Base-by-base conservation (phyloP, 2,888 invertebrate species). In the Tupiocoris notatus region DNA sequence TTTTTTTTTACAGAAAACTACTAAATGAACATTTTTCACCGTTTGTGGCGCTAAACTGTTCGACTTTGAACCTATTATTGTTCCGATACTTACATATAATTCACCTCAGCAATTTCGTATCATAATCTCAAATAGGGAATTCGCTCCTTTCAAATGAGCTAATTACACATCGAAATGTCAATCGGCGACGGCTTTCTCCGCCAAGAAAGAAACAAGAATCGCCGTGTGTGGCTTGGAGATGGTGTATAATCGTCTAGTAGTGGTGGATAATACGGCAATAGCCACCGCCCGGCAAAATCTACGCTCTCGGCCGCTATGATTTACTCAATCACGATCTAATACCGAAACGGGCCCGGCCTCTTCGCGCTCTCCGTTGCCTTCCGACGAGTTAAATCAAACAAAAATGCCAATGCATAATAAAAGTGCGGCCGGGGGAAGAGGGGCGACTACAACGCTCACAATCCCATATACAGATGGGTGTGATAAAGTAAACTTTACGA, bases 401-500 rank as follows among this genome's bases (percentile, higher is more conserved):
- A 73, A 73, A 73, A 73, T 73, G 73, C 73, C 73, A 73, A 73
- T 73, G 73, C 73, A 73, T 73, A 73, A 73, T 73, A 75, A 21
- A 63, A 21, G n/a, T 22, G 64, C 2, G 6, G 22, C 2, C 16
- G 22, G 2, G 22, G 20, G 64, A 63, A 20, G 24, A 23, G 64
- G 64, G 9, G 24, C n/a, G 22, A 63, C 18, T 17, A 59, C 59
- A 18, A 17, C 17, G 73, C 62, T 73, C 73, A 73, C 73, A 73
- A 73, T 73, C 63, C 73, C 73, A 73, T 73, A 73, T 63, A 73
- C 73, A 73, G 73, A 73, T 73, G 73, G 63, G 73, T 62, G 73
- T 73, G 73, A 73, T 73, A 73, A 73, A 73, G 73, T 73, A 73
- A 73, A 73, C 73, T 73, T 73, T 73, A 73, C 73, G 73, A 73